Evolutionary conservation across 2,888 invertebrate species (phyloP).

Genomic region (Drosophila lacicola): DNA sequence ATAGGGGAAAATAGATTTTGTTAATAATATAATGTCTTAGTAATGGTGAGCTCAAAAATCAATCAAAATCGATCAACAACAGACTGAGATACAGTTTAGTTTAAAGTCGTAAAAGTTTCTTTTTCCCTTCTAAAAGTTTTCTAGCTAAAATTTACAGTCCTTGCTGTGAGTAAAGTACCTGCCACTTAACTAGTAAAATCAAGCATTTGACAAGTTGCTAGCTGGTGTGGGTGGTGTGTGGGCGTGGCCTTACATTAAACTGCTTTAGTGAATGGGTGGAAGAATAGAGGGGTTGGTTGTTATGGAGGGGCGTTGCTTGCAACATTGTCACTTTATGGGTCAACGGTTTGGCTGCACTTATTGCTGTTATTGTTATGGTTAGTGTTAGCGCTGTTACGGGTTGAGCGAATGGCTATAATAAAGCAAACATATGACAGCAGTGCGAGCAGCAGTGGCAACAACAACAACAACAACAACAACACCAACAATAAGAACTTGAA

Average conservation of each 20-base stretch:
- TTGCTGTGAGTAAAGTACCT: neutral
- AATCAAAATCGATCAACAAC: too few relatives aligned
- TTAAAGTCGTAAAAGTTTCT: neutral
- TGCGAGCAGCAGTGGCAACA: slow-evolving; percentile 11
- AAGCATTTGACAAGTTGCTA: slow-evolving; percentile 27
- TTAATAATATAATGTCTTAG: too few relatives aligned
- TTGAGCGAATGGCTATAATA: slow-evolving; percentile 66
- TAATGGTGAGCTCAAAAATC: too few relatives aligned
- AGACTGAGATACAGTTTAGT: neutral
- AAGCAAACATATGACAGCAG: slow-evolving; percentile 73
- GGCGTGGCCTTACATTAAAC: slow-evolving; percentile 1
- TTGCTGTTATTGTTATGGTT: slow-evolving; percentile 71
- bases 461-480: slow-evolving; percentile 12
- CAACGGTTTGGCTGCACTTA: slow-evolving; percentile 69
- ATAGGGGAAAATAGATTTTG: too few relatives aligned
- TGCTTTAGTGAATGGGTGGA: neutral
- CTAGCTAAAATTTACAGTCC: slow-evolving; percentile 7
- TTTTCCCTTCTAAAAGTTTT: neutral
- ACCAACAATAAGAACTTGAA: neutral
- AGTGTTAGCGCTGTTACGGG: slow-evolving; percentile 63
- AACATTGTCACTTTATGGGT: slow-evolving; percentile 75
- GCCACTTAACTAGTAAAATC: slow-evolving; percentile 23
- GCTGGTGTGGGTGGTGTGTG: neutral
- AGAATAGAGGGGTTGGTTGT: neutral
- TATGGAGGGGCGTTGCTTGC: slow-evolving; percentile 32